A percentile compares a stretch with the other conserved stretches of the same genome.
Evolutionary conservation across 2,888 invertebrate species (phyloP).

Genomic region (Troilus luridus): DNA sequence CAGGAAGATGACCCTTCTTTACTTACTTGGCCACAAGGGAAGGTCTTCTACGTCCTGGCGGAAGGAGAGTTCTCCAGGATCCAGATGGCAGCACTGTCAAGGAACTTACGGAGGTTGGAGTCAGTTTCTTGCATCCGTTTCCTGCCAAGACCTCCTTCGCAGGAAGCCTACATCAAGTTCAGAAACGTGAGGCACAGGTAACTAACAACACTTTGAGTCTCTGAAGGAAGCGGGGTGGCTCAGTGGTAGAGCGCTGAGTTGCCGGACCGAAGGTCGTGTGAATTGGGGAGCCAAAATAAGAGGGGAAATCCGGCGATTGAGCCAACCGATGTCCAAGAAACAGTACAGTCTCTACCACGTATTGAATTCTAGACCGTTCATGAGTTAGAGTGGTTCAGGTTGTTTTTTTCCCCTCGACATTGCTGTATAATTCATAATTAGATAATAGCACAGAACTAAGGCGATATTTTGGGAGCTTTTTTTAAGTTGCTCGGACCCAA

Average conservation of each 20-base stretch:
- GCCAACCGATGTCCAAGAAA: too few relatives aligned
- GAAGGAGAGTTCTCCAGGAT: conserved; percentile 49
- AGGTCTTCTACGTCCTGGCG: conserved; percentile 27
- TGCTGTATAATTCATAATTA: background rate
- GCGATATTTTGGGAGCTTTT: background rate
- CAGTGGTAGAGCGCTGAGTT: too few relatives aligned
- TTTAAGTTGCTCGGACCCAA: background rate
- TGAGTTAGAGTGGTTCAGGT: too few relatives aligned
- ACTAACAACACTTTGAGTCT: background rate
- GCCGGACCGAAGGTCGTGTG: too few relatives aligned
- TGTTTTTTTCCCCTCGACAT: background rate
- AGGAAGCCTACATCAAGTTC: conserved; percentile 55
- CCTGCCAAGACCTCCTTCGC: conserved; percentile 11
- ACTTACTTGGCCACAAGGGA: conserved; percentile 36
- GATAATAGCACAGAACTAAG: background rate
- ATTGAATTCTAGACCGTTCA: too few relatives aligned
- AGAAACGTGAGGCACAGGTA: conserved; percentile 52
- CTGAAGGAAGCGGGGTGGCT: too few relatives aligned
- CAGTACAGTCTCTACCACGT: too few relatives aligned
- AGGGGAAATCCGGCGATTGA: too few relatives aligned
- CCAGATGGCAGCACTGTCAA: background rate
- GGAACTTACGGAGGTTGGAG: conserved; percentile 19
- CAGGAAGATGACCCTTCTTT: background rate
- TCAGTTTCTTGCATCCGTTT: conserved; percentile 58
- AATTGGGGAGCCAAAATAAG: too few relatives aligned